These are phyloP conservation scores for Alouatta palliata DNA, from an alignment of 2,113 vertebrate species.

Conservation along the genomic window DNA sequence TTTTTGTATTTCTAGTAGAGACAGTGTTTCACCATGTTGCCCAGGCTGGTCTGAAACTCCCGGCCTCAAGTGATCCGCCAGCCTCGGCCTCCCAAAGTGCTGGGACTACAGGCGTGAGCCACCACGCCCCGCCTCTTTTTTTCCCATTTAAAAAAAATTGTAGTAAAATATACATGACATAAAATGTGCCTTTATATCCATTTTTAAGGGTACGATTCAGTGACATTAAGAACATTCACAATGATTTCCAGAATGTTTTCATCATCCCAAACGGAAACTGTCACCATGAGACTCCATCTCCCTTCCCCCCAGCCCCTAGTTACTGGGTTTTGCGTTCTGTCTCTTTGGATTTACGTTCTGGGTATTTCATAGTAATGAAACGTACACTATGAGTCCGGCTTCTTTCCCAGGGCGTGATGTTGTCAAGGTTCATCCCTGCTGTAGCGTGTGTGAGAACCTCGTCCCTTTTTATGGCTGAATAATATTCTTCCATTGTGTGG, in stretches of 20 bases:
- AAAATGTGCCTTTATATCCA: background rate
- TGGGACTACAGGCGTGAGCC: too few species aligned
- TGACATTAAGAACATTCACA: background rate
- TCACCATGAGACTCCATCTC: background rate
- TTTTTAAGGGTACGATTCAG: background rate
- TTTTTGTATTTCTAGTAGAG: too few species aligned
- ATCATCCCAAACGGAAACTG: background rate
- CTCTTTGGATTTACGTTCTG: background rate
- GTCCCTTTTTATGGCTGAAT: background rate
- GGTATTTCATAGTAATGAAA: background rate
- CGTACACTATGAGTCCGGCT: background rate
- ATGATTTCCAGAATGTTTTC: background rate
- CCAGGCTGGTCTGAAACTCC: too few species aligned
- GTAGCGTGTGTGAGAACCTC: too few species aligned
- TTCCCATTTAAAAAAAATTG: background rate
- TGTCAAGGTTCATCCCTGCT: background rate
- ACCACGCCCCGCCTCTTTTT: too few species aligned
- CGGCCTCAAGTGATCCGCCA: too few species aligned
- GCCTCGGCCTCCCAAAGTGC: too few species aligned
- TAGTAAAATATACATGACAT: background rate
- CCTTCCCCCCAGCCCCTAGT: background rate
- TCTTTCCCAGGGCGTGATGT: fast-evolving
- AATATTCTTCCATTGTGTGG: background rate
- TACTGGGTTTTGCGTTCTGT: background rate
- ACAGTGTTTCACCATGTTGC: too few species aligned